These are phyloP conservation scores for Dipodomys spectabilis DNA, from an alignment of 2,113 vertebrate species.

Conservation along the genomic window DNA sequence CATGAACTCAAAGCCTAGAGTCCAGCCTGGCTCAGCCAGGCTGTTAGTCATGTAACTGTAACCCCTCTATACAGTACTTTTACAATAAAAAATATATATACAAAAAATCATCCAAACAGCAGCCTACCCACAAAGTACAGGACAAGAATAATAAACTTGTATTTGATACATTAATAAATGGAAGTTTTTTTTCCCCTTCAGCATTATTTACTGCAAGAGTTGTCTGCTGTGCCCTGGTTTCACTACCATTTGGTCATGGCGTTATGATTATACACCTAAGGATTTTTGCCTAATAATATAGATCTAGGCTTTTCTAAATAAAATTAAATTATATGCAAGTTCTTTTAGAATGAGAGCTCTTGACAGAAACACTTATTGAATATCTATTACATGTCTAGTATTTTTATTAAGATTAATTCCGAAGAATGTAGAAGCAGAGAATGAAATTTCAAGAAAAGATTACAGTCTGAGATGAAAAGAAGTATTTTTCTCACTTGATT, in stretches of 20 bases:
- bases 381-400: neutral
- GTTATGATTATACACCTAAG: constrained; percentile 29
- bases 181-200: neutral
- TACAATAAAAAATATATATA: too few species aligned
- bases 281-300: constrained; percentile 33
- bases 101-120: neutral
- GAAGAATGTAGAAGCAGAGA: constrained; percentile 34
- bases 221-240: neutral
- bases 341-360: neutral
- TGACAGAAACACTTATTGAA: neutral
- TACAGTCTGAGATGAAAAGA: constrained; percentile 41
- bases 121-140: neutral
- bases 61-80: too few species aligned
- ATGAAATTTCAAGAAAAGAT: neutral
- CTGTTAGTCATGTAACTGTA: too few species aligned
- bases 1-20: constrained; percentile 9
- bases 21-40: neutral
- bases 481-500: constrained; percentile 25
- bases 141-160: constrained; percentile 34
- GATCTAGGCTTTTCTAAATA: constrained; percentile 31
- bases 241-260: neutral
- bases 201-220: neutral
- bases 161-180: neutral
- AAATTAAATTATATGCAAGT: neutral
- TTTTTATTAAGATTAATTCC: constrained; percentile 23